Conservation (phyloP, 2,797 vertebrate genomes). For the Girardinus metallicus region DNA sequence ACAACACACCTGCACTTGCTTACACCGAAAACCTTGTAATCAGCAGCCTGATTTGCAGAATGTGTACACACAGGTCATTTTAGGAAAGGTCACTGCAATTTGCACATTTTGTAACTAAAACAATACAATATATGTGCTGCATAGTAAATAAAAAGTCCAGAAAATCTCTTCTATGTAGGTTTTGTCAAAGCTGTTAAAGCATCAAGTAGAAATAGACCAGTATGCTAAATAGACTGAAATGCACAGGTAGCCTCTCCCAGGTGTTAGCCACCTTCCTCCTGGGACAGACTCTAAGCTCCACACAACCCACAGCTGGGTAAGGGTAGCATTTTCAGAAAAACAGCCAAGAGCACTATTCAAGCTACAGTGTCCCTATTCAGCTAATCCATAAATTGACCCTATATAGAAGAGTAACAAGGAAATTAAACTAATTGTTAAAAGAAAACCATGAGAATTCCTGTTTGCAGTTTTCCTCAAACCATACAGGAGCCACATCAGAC, state of each 20-base stretch:
- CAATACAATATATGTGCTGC: background rate
- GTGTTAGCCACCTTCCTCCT: background rate
- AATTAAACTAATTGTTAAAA: background rate
- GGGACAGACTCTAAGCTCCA: background rate
- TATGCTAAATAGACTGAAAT: background rate
- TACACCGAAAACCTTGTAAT: slow-evolving; percentile 1
- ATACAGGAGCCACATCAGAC: background rate
- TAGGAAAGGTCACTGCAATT: too few relatives aligned
- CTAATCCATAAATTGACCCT: background rate
- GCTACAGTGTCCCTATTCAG: background rate
- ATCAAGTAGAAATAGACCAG: background rate
- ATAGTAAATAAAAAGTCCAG: background rate
- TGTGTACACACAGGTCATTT: background rate
- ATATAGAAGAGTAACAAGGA: background rate
- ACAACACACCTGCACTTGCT: slow-evolving; percentile 10
- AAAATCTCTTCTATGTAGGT: background rate
- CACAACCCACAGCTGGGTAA: background rate
- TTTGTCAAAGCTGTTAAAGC: background rate
- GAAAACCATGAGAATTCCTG: background rate
- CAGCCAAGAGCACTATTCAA: background rate
- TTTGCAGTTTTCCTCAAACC: background rate
- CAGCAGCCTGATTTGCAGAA: slow-evolving; percentile 1
- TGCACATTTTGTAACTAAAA: background rate
- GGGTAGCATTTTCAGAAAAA: background rate
- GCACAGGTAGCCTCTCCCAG: background rate